Conservation (phyloP, 2,888 invertebrate genomes). For the Conchocele bisecta region DNA sequence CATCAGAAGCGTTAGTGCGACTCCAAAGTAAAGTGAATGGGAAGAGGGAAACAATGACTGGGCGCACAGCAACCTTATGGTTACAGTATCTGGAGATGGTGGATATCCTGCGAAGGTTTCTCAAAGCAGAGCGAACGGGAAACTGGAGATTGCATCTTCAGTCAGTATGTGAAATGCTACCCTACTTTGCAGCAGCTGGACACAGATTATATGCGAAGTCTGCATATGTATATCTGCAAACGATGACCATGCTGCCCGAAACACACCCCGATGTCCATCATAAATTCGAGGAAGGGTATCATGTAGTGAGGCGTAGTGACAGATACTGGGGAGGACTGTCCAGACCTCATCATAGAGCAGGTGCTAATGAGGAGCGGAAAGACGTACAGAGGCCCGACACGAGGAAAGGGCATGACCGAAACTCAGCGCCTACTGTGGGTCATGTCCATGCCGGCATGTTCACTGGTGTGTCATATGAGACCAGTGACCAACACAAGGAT, state of each 20-base stretch:
- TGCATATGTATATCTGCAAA: constrained; percentile 30
- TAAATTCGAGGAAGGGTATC: constrained; percentile 33
- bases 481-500: no score
- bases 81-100: constrained; percentile 47
- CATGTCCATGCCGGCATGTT: constrained; percentile 49
- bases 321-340: constrained; percentile 45
- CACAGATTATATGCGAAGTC: constrained; percentile 48
- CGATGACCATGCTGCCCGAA: constrained; percentile 20
- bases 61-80: constrained; percentile 38
- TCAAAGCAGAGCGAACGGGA: constrained; percentile 47
- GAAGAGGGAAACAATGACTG: no score
- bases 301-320: constrained; percentile 42
- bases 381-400: constrained; percentile 52
- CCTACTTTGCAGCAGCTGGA: constrained; percentile 45
- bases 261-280: constrained; percentile 36
- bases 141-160: constrained; percentile 39
- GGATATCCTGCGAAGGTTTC: constrained; percentile 28
- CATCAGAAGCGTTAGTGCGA: no score
- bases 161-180: constrained; percentile 37
- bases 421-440: constrained; percentile 36
- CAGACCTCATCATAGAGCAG: constrained; percentile 57
- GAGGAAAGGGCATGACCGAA: constrained; percentile 54
- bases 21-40: no score
- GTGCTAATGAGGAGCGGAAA: constrained; percentile 60
- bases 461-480: no score